A percentile compares a stretch with the other conserved stretches of the same genome.
phyloP scores from a whole-genome alignment of 2,113 vertebrate species.

The Emydura subglobosa region DNA sequence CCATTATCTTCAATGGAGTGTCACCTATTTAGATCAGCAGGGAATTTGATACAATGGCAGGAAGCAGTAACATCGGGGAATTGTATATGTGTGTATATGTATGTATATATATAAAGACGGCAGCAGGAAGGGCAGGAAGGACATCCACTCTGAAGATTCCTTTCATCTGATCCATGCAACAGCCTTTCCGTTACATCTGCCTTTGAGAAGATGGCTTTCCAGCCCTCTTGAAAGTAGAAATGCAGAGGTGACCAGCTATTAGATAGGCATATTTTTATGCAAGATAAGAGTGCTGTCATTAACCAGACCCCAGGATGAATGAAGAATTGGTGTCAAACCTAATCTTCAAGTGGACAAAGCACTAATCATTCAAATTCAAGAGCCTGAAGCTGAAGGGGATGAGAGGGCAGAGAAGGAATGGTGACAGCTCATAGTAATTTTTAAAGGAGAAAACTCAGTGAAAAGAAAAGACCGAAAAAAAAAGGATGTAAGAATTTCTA shows the following conservation, averaged over 20 bases:
- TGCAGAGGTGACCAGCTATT: neutral
- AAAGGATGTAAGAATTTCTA: neutral
- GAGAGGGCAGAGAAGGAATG: conserved; percentile 19
- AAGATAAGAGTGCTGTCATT: neutral
- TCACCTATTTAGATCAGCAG: neutral
- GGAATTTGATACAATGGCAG: neutral
- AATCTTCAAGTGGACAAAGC: conserved; percentile 26
- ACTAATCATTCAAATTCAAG: neutral
- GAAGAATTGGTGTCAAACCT: neutral
- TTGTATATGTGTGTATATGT: too few species aligned
- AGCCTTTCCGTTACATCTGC: neutral
- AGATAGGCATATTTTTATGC: fast-evolving
- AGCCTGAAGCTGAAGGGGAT: neutral
- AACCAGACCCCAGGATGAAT: conserved; percentile 7
- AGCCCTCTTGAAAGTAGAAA: neutral
- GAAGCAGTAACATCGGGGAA: neutral
- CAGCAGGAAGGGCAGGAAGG: neutral
- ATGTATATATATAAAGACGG: too few species aligned
- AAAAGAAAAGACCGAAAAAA: conserved; percentile 1
- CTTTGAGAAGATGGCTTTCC: conserved; percentile 11
- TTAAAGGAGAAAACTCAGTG: neutral
- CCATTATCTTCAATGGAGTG: neutral
- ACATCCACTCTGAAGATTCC: neutral
- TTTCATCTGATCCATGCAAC: neutral
- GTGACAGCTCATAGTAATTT: neutral